phyloP scores from a whole-genome alignment of 2,888 invertebrate genomes.

The Philonicus albiceps region DNA sequence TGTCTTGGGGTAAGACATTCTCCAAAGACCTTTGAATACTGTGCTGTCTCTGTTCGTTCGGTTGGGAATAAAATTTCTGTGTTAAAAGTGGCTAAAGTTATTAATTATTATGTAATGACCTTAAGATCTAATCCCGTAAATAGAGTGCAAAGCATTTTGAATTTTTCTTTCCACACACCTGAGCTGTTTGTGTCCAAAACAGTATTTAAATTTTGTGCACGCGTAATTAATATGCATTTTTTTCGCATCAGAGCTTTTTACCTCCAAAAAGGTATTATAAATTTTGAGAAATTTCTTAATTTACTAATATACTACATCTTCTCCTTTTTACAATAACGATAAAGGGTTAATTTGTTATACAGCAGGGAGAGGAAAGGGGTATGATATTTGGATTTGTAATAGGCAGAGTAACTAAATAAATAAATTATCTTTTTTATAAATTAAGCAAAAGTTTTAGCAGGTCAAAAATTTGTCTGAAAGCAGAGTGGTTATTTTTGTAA shows the following conservation, averaged over 20 bases:
- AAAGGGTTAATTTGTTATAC: no score
- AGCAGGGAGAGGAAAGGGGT: no score
- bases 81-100: conserved; percentile 5
- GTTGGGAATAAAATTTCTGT: conserved; percentile 44
- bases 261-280: not conserved
- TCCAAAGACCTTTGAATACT: not conserved
- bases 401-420: no score
- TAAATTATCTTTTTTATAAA: no score
- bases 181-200: not conserved
- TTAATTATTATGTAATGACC: not conserved
- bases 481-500: no score
- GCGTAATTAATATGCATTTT: no score
- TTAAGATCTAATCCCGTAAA: not conserved
- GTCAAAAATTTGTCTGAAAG: no score
- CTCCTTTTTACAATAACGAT: no score
- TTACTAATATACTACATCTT: not conserved
- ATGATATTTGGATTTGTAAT: no score
- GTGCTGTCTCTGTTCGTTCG: not conserved
- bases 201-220: no score
- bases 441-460: no score
- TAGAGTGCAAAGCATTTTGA: not conserved
- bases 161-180: not conserved
- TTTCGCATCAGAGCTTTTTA: not conserved
- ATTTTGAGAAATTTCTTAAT: not conserved
- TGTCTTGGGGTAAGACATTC: conserved; percentile 16